Evolutionary conservation across 2,888 invertebrate genomes (phyloP).

Genomic region (Melieria picta): DNA sequence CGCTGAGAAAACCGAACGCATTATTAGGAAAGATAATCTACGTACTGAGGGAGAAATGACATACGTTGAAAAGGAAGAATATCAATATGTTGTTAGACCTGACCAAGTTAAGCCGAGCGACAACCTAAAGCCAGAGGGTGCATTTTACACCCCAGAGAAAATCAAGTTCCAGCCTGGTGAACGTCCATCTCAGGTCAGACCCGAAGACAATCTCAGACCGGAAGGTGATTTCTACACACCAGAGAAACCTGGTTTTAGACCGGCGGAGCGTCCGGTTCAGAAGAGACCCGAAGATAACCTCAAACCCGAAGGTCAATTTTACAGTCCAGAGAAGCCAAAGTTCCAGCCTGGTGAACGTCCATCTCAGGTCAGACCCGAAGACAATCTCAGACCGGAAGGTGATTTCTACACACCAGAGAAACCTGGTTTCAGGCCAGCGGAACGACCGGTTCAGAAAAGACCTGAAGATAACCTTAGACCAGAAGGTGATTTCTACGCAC

Average conservation of each 20-base stretch:
- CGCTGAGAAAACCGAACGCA: slow-evolving; percentile 67
- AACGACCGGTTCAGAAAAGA: slow-evolving; percentile 65
- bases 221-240: slow-evolving; percentile 71
- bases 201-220: slow-evolving; percentile 70
- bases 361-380: slow-evolving; percentile 69
- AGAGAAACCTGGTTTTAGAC: slow-evolving; percentile 62
- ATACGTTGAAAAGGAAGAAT: slow-evolving; percentile 61
- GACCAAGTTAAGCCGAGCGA: slow-evolving; percentile 66
- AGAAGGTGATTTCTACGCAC: too few species aligned
- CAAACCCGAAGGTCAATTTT: slow-evolving; percentile 67
- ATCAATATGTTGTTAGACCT: slow-evolving; percentile 58
- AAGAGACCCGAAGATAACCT: slow-evolving; percentile 51
- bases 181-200: slow-evolving; percentile 64
- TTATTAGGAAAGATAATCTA: slow-evolving; percentile 70
- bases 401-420: slow-evolving; percentile 68
- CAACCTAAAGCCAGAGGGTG: slow-evolving; percentile 64
- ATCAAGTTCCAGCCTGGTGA: slow-evolving; percentile 56
- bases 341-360: slow-evolving; percentile 58
- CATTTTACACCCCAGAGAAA: slow-evolving; percentile 65
- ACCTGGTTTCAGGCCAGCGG: slow-evolving; percentile 34
- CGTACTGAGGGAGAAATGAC: slow-evolving; percentile 71
- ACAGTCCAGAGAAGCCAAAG: slow-evolving; percentile 59
- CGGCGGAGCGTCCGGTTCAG: slow-evolving; percentile 66
- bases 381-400: slow-evolving; percentile 71
- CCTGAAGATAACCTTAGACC: slow-evolving; percentile 66